Percentiles rank a stretch among this genome's conserved stretches.
Evolutionary conservation across 2,113 vertebrate species (phyloP).

Genomic region (Probosciger aterrimus): DNA sequence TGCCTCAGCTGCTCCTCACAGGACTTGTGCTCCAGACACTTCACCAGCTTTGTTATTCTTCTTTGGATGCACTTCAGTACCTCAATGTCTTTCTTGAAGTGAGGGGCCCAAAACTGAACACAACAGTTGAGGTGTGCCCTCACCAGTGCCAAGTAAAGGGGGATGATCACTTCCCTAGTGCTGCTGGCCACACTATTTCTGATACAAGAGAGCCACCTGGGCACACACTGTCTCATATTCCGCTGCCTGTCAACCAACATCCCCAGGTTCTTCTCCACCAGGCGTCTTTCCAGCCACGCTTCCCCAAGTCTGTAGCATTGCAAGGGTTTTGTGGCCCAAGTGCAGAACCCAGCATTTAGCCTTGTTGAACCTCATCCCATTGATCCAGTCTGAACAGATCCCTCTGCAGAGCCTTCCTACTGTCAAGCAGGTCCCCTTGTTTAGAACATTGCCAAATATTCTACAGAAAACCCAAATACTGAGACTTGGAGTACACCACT

Average conservation of each 20-base stretch:
- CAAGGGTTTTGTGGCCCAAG: neutral
- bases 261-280: neutral
- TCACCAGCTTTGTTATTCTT: neutral
- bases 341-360: neutral
- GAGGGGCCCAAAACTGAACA: neutral
- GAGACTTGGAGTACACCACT: neutral
- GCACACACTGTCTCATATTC: neutral
- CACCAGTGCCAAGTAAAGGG: neutral
- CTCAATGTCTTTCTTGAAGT: neutral
- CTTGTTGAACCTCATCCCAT: too few relatives aligned
- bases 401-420: neutral
- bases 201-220: neutral
- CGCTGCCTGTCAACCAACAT: neutral
- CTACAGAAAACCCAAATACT: neutral
- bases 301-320: fast-evolving
- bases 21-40: neutral
- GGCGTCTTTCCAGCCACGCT: neutral
- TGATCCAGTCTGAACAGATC: neutral
- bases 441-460: neutral
- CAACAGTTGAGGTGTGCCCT: fast-evolving
- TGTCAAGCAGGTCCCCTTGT: neutral
- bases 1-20: neutral
- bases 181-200: neutral
- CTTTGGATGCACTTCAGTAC: neutral
- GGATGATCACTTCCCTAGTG: fast-evolving